phyloP scores from a whole-genome alignment of 2,797 vertebrate genomes.

The Sebastes ruberrimus region DNA sequence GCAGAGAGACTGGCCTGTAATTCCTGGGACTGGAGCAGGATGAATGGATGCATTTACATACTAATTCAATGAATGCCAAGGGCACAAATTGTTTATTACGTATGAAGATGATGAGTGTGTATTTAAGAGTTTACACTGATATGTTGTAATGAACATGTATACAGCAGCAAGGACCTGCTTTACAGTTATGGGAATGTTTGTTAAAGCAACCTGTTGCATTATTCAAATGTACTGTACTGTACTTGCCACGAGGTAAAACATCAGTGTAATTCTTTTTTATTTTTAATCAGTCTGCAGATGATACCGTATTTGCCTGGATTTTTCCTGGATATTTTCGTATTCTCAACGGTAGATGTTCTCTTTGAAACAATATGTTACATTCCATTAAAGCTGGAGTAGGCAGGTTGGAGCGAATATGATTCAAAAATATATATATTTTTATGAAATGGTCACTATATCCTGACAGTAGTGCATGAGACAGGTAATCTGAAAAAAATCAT shows the following conservation, averaged over 20 bases:
- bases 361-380: background rate
- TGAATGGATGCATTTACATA: constrained; percentile 12
- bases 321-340: background rate
- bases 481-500: too few relatives aligned
- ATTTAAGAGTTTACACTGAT: background rate
- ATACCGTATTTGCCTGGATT: background rate
- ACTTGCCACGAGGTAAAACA: background rate
- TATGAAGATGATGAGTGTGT: background rate
- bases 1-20: constrained; percentile 86
- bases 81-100: background rate
- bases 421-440: too few relatives aligned
- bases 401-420: too few relatives aligned
- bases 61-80: background rate
- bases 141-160: background rate
- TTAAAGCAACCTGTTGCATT: background rate
- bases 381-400: background rate
- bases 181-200: background rate
- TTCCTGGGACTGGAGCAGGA: constrained; percentile 84
- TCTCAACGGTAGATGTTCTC: background rate
- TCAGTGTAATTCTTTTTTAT: background rate
- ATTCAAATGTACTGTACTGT: background rate
- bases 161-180: background rate
- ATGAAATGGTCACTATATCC: too few relatives aligned
- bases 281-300: background rate
- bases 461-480: too few relatives aligned